Evolutionary conservation across 2,113 vertebrate species (phyloP), one percentile per base, ranked within the genome.

Genomic region (Onychostruthus taczanowskii): DNA sequence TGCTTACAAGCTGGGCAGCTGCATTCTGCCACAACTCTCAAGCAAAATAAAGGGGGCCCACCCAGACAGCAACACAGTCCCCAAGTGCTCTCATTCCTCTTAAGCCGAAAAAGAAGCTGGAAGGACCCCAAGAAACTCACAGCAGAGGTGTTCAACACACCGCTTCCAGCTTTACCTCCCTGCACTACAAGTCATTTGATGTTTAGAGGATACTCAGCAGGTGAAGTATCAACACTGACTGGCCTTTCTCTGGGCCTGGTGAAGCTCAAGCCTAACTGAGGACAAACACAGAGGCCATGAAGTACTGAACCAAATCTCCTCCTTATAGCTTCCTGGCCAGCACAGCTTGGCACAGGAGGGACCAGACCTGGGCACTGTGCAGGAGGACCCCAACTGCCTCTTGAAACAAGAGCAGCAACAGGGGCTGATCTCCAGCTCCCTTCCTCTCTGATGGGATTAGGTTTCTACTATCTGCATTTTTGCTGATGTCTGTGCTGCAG

Each of bases 401-500:
- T 44, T 47, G n/a, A 78, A 82, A 87, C 7, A 63, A 64, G 16
- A 89, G 31, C 69, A 94, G 35, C 52, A 31, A 39, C 16, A 56
- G 82, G 73, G 74, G 77, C 73, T 78, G 35, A 41, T 91, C 73
- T 79, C 84, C 87, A 93, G 53, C 74, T 92, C 61, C 41, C 44
- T 74, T 81, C 86, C 66, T 76, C 49, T 81, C 69, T 72, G n/a
- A n/a, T 2, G 2, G 77, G 39, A 61, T 95, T 87, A 84, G 56
- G 53, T 97, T 95, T 95, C 91, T 49, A 81, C 37, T 74, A 66
- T 22, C 77, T 95, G 89, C 73, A 82, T 87, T 94, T 95, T 81
- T 94, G 95, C 95, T 95, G 91, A 95, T 2, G 15, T 33, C 52
- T 72, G 76, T 28, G 69, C 73, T 91, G 87, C 84, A 94, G 91